A percentile compares a stretch with the other conserved stretches of the same genome.
Evolutionary conservation across 2,888 invertebrate species (phyloP).

Genomic region (Mantis religiosa): DNA sequence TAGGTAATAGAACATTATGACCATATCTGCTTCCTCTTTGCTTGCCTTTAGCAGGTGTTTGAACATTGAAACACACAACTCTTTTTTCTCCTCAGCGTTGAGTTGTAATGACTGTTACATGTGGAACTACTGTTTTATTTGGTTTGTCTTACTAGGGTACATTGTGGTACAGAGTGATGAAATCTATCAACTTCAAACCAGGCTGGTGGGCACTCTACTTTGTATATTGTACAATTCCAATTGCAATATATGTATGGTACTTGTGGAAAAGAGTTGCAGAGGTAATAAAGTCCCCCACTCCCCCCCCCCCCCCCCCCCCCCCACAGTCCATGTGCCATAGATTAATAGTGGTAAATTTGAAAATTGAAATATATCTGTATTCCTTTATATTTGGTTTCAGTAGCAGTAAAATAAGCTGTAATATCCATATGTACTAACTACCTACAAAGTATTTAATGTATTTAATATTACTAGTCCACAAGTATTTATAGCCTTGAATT

Average conservation of each 20-base stretch:
- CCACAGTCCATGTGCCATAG: not conserved
- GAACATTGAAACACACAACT: too few species aligned
- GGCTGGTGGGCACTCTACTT: slow-evolving; percentile 79
- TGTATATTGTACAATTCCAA: slow-evolving; percentile 69
- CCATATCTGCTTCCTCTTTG: too few species aligned
- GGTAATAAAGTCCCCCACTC: slow-evolving; percentile 54
- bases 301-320: too few species aligned
- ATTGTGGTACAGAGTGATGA: slow-evolving; percentile 70
- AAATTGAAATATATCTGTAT: not conserved
- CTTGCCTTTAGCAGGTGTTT: too few species aligned
- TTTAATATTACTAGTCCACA: too few species aligned
- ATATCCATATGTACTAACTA: too few species aligned
- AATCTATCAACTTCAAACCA: slow-evolving; percentile 71
- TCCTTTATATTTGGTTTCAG: not conserved
- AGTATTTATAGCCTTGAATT: too few species aligned
- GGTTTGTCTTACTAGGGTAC: slow-evolving; percentile 48
- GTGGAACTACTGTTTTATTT: not conserved
- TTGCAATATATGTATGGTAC: slow-evolving; percentile 64
- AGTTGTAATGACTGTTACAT: too few species aligned
- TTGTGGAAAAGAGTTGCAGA: slow-evolving; percentile 62
- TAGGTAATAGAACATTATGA: too few species aligned
- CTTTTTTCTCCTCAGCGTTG: too few species aligned
- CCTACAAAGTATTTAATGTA: too few species aligned
- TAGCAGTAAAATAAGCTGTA: not conserved
- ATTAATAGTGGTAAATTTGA: not conserved